A percentile compares a stretch with the other conserved stretches of the same genome.
Evolutionary conservation across 2,797 vertebrate species (phyloP).

Genomic region (Halcyon badia): DNA sequence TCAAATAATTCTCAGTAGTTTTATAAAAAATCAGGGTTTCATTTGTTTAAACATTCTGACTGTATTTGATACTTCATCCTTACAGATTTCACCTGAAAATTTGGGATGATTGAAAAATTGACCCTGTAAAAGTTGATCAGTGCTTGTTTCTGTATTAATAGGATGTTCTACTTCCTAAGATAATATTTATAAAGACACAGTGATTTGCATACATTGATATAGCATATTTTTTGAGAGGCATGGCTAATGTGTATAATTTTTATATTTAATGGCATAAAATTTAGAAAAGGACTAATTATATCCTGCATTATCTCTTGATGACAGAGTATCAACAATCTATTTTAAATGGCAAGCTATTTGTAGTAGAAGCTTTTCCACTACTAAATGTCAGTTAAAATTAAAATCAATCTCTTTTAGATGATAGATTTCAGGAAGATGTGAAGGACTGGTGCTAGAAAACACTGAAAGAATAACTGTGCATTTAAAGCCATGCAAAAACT

Average conservation of each 20-base stretch:
- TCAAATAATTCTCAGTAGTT: background rate
- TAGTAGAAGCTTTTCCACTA: conserved; percentile 56
- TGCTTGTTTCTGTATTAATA: conserved; percentile 62
- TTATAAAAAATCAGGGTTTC: background rate
- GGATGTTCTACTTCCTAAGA: conserved; percentile 64
- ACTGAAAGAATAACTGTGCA: background rate
- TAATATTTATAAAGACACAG: conserved; percentile 76
- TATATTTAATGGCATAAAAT: conserved; percentile 72
- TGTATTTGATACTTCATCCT: conserved; percentile 33
- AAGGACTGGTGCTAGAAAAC: conserved; percentile 19
- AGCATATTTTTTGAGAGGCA: conserved; percentile 42
- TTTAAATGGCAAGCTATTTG: conserved; percentile 75
- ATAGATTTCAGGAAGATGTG: conserved; percentile 41
- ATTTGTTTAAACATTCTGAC: background rate
- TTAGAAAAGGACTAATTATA: conserved; percentile 78
- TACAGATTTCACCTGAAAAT: background rate
- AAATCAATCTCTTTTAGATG: conserved; percentile 55
- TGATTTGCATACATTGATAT: conserved; percentile 70
- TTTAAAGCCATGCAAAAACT: background rate
- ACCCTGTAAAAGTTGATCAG: background rate
- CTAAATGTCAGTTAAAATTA: conserved; percentile 68
- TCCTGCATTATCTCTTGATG: conserved; percentile 66
- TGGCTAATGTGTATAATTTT: conserved; percentile 75
- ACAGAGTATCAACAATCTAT: conserved; percentile 65
- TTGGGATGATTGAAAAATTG: background rate